Percentiles rank a stretch among this genome's conserved stretches.
These are phyloP conservation scores for Sisyra nigra DNA, from an alignment of 2,888 invertebrate species.

Conservation along the genomic window DNA sequence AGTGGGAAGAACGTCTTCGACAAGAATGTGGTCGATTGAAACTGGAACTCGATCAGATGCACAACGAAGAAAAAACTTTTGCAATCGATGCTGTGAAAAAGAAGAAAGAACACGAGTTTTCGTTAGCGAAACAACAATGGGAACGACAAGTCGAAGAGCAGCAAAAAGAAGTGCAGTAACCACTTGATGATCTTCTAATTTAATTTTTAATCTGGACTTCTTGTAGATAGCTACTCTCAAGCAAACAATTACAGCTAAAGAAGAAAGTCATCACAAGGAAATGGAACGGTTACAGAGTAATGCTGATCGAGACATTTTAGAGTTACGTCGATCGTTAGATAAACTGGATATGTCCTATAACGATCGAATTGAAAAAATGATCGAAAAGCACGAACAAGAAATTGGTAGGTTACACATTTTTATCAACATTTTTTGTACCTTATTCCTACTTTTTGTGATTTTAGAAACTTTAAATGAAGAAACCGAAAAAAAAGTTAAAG, in stretches of 20 bases:
- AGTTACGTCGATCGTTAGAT: constrained; percentile 50
- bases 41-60: constrained; percentile 40
- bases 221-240: constrained; percentile 48
- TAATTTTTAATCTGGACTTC: neutral
- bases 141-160: constrained; percentile 31
- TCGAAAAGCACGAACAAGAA: constrained; percentile 45
- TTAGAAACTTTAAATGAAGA: constrained; percentile 27
- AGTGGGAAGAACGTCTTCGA: constrained; percentile 46
- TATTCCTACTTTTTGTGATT: constrained; percentile 10
- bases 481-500: constrained; percentile 24
- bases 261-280: constrained; percentile 33
- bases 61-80: constrained; percentile 39
- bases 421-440: too few species aligned
- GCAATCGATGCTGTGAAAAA: constrained; percentile 36
- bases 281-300: constrained; percentile 43
- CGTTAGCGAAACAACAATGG: constrained; percentile 34
- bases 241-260: constrained; percentile 45
- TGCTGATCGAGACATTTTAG: constrained; percentile 51
- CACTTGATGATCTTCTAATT: too few species aligned
- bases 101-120: constrained; percentile 39
- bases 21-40: constrained; percentile 44
- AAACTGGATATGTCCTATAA: constrained; percentile 60
- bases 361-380: constrained; percentile 51
- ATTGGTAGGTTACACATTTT: constrained; percentile 33
- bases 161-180: constrained; percentile 36